Base-by-base conservation (phyloP, 2,113 vertebrate species). In the Dasyurus viverrinus region DNA sequence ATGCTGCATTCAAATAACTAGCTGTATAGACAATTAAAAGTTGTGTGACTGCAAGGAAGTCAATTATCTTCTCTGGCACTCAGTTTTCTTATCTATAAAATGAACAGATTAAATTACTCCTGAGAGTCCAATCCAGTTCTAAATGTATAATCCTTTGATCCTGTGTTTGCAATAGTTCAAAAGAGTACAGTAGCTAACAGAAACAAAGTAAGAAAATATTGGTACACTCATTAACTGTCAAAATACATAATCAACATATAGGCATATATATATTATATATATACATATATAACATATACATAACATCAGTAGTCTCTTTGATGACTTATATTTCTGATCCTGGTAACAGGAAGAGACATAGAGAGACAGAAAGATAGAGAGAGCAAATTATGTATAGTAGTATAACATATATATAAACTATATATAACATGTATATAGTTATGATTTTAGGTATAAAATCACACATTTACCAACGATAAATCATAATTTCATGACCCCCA, bases 191-290 rank as follows among this genome's bases (percentile, higher is more conserved):
- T 54, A 27, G 90, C 55, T 42, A 92, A 97, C 94, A 54, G 46
- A 89, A 94, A 50, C 91, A 19, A 36, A 46, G 95, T 68, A 89
- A 89, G 91, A 8, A 76, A 53, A 90, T 68, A 54, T 89, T 91
- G 54, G 89, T 90, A 36, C 48, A 92, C 91, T 92, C 52, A 92
- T n/a, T n/a, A 91, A 94, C 36, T 84, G 91, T 89, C 92, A 84
- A 94, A 94, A 95, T 25, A 48, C 91, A 54, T 91, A 46, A 52
- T 53, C 42, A 47, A 48, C 48, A 48, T 48, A 8, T 48, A 48
- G 48, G 7, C 48, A 48, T 48, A 48, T 48, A 48, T 48, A 48
- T 48, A n/a, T n/a, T n/a, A n/a, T n/a, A 48, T 48, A 5, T 48
- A 48, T 48, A 48, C 4, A 48, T 48, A 48, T 48, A 48, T 3